Percentiles rank a stretch among this genome's conserved stretches.
Evolutionary conservation across 2,797 vertebrate species (phyloP).

Genomic region (Platalea minor): DNA sequence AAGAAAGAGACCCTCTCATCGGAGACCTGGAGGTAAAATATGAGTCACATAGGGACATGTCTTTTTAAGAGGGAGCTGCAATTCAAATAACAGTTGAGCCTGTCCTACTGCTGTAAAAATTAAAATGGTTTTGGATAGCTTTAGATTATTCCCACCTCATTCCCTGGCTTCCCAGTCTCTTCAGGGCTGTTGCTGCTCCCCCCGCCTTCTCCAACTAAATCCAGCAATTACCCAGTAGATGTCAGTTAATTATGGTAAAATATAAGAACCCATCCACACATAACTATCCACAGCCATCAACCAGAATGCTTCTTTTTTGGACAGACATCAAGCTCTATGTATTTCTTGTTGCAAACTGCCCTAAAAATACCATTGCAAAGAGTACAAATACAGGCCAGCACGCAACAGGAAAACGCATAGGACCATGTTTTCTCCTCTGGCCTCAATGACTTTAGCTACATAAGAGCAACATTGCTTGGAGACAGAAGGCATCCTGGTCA

Average conservation of each 20-base stretch:
- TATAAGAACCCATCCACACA: not conserved
- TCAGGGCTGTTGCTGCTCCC: not conserved
- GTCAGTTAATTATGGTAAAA: not conserved
- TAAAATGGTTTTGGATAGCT: not conserved
- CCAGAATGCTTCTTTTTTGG: not conserved
- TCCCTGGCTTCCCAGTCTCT: not conserved
- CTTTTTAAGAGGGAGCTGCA: not conserved
- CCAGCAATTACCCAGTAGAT: not conserved
- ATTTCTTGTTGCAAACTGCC: not conserved
- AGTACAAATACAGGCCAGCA: not conserved
- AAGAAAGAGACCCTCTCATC: not conserved
- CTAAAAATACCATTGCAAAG: not conserved
- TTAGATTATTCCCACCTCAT: not conserved
- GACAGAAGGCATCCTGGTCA: not conserved
- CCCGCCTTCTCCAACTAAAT: not conserved
- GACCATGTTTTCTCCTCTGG: not conserved
- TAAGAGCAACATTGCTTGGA: not conserved
- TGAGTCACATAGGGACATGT: not conserved
- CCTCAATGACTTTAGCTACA: not conserved
- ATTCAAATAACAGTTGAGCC: not conserved
- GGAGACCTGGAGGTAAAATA: not conserved
- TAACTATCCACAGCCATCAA: not conserved
- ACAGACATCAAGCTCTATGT: not conserved
- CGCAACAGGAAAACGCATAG: rapidly evolving
- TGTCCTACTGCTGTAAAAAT: not conserved